Percentiles rank a stretch among this genome's conserved stretches.
Evolutionary conservation across 2,113 vertebrate species (phyloP).

Genomic region (Phasianus colchicus): DNA sequence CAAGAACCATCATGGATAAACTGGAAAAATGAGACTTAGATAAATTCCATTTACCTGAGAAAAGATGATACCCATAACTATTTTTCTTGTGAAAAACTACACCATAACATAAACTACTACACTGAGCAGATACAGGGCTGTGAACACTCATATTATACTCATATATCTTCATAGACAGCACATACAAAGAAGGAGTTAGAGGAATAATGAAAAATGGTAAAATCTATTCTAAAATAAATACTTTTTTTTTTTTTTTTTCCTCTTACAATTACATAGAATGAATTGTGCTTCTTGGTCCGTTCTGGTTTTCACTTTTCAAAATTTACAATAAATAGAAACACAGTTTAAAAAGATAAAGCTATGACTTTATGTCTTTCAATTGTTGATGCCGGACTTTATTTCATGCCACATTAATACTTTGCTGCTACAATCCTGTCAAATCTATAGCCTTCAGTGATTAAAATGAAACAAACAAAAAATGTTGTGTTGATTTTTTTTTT

Average conservation of each 20-base stretch:
- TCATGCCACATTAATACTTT: neutral
- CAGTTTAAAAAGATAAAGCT: neutral
- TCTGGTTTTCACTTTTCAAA: neutral
- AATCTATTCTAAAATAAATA: neutral
- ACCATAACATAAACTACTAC: neutral
- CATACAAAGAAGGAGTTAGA: neutral
- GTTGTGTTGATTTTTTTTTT: neutral
- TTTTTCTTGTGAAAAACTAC: conserved; percentile 13
- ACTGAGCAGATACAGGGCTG: neutral
- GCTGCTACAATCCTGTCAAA: neutral
- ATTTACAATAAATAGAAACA: neutral
- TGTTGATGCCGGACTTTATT: neutral
- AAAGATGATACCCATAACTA: neutral
- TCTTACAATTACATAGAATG: neutral
- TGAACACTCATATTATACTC: conserved; percentile 25
- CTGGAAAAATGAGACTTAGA: neutral
- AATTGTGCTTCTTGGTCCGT: neutral
- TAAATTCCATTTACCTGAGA: neutral
- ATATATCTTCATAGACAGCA: conserved; percentile 12
- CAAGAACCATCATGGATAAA: neutral
- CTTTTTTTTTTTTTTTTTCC: accelerated
- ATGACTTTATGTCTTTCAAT: neutral
- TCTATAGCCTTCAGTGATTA: neutral
- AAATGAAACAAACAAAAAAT: neutral
- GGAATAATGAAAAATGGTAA: neutral